Evolutionary conservation across 2,797 vertebrate genomes (phyloP).

Genomic region (Oreonectes daqikongensis): DNA sequence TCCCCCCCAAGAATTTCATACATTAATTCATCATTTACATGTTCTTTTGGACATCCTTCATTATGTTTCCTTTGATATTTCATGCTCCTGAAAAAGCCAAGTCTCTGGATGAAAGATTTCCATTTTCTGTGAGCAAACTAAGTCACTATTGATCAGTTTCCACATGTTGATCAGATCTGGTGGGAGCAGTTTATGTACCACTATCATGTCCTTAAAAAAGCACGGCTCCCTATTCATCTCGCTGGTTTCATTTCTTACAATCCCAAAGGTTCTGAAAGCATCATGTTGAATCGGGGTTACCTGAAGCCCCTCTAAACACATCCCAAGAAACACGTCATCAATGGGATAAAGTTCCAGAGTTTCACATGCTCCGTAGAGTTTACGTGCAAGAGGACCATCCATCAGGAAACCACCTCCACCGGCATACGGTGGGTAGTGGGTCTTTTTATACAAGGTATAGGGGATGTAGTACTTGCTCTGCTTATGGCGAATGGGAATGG

Average conservation of each 20-base stretch:
- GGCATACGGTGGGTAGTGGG: conserved; percentile 87
- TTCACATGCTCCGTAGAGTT: conserved; percentile 79
- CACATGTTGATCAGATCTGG: conserved; percentile 88
- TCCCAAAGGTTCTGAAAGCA: conserved; percentile 95
- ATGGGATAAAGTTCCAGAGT: conserved; percentile 91
- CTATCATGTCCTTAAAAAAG: conserved; percentile 90
- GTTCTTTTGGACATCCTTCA: no score
- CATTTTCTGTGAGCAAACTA: conserved; percentile 85
- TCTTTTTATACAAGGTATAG: conserved; percentile 80
- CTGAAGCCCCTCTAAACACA: conserved; percentile 89
- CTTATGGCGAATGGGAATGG: conserved; percentile 87
- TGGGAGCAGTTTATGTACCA: conserved; percentile 95
- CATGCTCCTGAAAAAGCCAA: not conserved
- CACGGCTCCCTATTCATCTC: conserved; percentile 93
- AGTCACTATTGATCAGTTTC: conserved; percentile 87
- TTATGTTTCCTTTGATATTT: no score
- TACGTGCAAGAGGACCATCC: conserved; percentile 81
- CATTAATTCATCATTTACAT: no score
- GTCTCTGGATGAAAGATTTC: conserved; percentile 77
- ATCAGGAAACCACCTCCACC: conserved; percentile 95
- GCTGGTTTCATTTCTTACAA: conserved; percentile 88
- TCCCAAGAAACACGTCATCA: conserved; percentile 93
- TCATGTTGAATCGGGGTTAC: conserved; percentile 83
- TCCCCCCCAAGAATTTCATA: no score
- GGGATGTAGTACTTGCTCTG: conserved; percentile 97